Evolutionary conservation across 1,140 invertebrate species (phyloP).

Genomic region (Bombus pyrosoma): DNA sequence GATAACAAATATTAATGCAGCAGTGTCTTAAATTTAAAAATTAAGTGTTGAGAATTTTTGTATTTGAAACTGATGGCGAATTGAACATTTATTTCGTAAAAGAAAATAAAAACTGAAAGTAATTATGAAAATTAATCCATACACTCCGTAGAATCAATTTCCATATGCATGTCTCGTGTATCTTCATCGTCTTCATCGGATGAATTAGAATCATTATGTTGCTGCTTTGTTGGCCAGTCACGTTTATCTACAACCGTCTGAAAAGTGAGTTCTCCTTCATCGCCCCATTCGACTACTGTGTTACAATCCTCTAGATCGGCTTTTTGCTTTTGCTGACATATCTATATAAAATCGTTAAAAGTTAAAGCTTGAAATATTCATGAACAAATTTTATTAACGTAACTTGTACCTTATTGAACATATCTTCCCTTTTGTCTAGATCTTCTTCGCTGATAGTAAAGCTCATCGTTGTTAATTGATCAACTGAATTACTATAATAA

Average conservation of each 20-base stretch:
- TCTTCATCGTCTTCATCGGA: constrained; percentile 82
- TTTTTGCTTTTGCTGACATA: constrained; percentile 74
- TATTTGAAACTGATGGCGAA: neutral
- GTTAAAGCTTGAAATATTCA: neutral
- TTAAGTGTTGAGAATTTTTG: neutral
- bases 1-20: constrained; percentile 16
- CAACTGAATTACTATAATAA: constrained; percentile 80
- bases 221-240: constrained; percentile 73
- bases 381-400: neutral
- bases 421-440: constrained; percentile 81
- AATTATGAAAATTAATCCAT: constrained; percentile 54
- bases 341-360: constrained; percentile 46
- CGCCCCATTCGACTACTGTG: constrained; percentile 70
- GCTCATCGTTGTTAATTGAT: constrained; percentile 83
- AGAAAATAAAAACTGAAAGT: neutral
- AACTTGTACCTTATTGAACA: constrained; percentile 83
- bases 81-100: neutral
- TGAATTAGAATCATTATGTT: constrained; percentile 76
- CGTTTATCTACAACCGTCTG: constrained; percentile 81
- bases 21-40: neutral
- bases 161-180: constrained; percentile 79
- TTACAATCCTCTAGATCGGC: constrained; percentile 71
- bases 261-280: constrained; percentile 80
- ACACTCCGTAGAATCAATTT: constrained; percentile 82
- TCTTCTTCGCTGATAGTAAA: constrained; percentile 83